Base-by-base conservation (phyloP, 2,113 vertebrate genomes). In the Eulemur macaco region DNA sequence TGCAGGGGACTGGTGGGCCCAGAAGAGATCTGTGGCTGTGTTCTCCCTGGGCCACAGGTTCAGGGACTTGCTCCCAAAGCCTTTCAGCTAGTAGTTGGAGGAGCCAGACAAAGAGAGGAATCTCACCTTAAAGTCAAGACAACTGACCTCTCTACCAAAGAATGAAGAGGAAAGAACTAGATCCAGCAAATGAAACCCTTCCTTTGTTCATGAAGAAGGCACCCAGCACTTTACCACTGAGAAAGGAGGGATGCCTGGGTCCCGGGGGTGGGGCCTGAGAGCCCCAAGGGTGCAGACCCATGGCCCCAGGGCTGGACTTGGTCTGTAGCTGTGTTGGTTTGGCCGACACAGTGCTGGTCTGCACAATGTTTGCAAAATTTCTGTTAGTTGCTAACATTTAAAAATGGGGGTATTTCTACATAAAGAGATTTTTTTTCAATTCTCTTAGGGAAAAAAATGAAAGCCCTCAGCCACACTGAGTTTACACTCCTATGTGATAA, bases 51-150 rank as follows among this genome's bases (percentile, higher is more conserved):
- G 42, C 13, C 37, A n/a, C 1, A 68, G 73, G 31, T 20, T 85
- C 83, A 88, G 47, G 12, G 42, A 23, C 45, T 66, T 69, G 27
- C 13, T n/a, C 27, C 60, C 52, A n/a, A 3, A 39, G 25, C 12
- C 63, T 45, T 68, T 66, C 15, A 82, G 42, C 21, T 21, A 60
- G 37, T 20, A 27, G 0, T 5, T 42, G n/a, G 47, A 11, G 6
- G 89, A 91, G 60, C 8, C 78, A 83, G n/a, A 77, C 27, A 92
- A 87, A 80, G 84, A 77, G 47, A 78, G 27, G 47, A 68, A 42
- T 31, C 74, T 69, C 37, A 56, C 23, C 15, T 39, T 54, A n/a
- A 60, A 77, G 64, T 39, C 31, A 71, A 95, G 81, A 52, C 17
- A 73, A 77, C 13, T 60, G 45, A 69, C 7, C 5, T 39, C 74